Evolutionary conservation across 2,888 invertebrate species (phyloP), one percentile per base, ranked within the genome.

Genomic region (Gonocerus acuteangulatus): DNA sequence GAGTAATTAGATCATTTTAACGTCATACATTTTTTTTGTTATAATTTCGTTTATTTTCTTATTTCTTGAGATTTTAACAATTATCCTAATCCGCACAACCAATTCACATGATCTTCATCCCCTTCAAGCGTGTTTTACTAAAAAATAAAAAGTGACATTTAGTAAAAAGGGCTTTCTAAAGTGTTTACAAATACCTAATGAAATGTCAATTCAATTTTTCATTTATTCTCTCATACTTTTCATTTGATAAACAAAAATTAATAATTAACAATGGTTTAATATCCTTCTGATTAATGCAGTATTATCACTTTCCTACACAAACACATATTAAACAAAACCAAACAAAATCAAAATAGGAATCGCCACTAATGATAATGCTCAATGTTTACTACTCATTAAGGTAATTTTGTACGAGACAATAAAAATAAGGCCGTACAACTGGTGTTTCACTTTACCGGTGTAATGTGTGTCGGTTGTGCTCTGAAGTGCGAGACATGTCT

Each of bases 401-500:
- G 51, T 48, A 51, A 47, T 42, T 49, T 44, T 62, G 62, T 62
- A 62, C 62, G 62, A 49, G 62, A 62, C 47, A 36, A 47, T 23
- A 36, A 34, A 48, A 58, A 48, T 1, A 49, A 47, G 62, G 49
- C 62, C 62, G 62, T 62, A 62, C 62, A 58, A 58, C n/a, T 21
- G 44, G 49, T 58, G 57, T 58, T 49, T 48, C 51, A 62, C 44
- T 42, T 58, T 51, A 11, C 39, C 56, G 61, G 45, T 52, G 39
- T 36, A 27, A 45, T 57, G 57, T 57, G 44, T 34, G 44, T 57
- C 57, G 57, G 57, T 57, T 57, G 57, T 57, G 45, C 45, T 27
- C 27, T 9, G 57, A 27, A 57, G 57, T 57, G 57, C 57, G 57
- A 45, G 57, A 57, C 16, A 57, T 57, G 23, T 45, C 44, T 32